These are phyloP conservation scores for Pammene fasciana DNA, from an alignment of 2,888 invertebrate genomes.

Conservation along the genomic window DNA sequence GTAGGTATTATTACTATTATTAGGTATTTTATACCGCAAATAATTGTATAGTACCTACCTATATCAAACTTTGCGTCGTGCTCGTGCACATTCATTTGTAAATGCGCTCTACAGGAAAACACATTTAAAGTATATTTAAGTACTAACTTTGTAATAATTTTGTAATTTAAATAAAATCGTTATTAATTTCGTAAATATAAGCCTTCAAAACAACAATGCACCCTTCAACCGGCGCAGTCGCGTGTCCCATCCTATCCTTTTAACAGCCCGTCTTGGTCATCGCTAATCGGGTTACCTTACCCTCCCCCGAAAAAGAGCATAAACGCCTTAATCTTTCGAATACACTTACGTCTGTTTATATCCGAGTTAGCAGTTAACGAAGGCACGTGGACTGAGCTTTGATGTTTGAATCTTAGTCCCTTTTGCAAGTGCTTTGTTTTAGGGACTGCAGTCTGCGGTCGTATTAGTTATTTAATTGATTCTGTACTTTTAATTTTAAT, in stretches of 20 bases:
- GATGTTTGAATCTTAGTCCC: constrained; percentile 28
- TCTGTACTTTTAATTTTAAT: constrained; percentile 15
- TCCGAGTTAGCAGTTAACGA: background rate
- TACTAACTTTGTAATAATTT: too few relatives aligned
- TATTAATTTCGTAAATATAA: background rate
- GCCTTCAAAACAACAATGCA: background rate
- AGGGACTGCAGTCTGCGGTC: constrained; percentile 31
- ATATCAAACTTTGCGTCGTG: too few relatives aligned
- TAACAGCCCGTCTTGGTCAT: constrained; percentile 23
- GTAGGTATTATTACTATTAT: too few relatives aligned
- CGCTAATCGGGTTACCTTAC: constrained; percentile 17
- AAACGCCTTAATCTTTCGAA: background rate
- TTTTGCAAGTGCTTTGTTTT: constrained; percentile 31
- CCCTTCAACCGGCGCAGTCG: background rate
- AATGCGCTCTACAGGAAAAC: too few relatives aligned
- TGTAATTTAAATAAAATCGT: background rate
- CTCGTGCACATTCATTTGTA: too few relatives aligned
- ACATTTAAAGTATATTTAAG: too few relatives aligned
- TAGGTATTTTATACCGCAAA: too few relatives aligned
- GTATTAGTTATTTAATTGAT: constrained; percentile 28
- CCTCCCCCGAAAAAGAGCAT: background rate
- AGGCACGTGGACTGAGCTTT: constrained; percentile 28
- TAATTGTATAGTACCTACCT: too few relatives aligned
- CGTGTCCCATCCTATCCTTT: background rate
- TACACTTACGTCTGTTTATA: background rate